A percentile compares a stretch with the other conserved stretches of the same genome.
Conservation (phyloP, 2,113 vertebrate species). For the Uropsilus gracilis region DNA sequence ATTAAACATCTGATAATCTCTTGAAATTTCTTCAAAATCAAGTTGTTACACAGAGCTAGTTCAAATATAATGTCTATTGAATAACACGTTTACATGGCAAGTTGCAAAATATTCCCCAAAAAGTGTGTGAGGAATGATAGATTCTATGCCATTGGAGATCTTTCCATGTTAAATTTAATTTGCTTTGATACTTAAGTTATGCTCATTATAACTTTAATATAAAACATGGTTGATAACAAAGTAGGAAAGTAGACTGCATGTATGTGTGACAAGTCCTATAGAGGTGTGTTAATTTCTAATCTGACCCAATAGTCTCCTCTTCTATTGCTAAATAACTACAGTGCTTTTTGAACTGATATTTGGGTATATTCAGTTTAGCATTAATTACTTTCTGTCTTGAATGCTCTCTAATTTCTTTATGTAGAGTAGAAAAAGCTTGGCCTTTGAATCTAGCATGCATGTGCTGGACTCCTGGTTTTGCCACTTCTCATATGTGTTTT, state of each 20-base stretch:
- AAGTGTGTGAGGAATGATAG: slow-evolving; percentile 60
- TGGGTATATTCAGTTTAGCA: neutral
- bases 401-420: neutral
- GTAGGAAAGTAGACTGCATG: neutral
- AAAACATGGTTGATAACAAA: slow-evolving; percentile 37
- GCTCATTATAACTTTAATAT: slow-evolving; percentile 60
- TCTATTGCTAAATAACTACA: neutral
- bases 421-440: neutral
- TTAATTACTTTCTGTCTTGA: neutral
- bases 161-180: slow-evolving; percentile 75
- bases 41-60: neutral
- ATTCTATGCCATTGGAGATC: slow-evolving; percentile 74
- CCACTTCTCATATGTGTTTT: neutral
- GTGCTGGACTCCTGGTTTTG: neutral
- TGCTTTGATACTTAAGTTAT: slow-evolving; percentile 20
- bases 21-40: slow-evolving; percentile 35
- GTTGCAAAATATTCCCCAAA: slow-evolving; percentile 64
- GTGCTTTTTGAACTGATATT: neutral
- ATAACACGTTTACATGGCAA: slow-evolving; percentile 68
- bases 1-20: neutral
- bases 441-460: neutral
- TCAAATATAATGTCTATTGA: neutral
- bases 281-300: neutral
- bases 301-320: neutral
- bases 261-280: neutral